Conservation (phyloP, 92 coral and sea anemone genomes). For the Diadumene lineata region DNA sequence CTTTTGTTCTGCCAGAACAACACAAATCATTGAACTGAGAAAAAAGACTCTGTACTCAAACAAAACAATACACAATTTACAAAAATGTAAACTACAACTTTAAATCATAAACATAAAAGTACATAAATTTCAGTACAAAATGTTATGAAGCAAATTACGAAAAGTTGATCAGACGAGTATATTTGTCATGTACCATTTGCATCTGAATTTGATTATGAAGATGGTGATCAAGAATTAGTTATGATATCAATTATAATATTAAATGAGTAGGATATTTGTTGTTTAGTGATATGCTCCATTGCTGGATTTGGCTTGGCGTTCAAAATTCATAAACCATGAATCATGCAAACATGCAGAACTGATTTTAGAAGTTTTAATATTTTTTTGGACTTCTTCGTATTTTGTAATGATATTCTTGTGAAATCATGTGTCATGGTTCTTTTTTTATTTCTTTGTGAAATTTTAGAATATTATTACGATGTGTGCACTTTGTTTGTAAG, state of each 20-base stretch:
- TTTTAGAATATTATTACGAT: too few relatives aligned
- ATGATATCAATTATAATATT: too few relatives aligned
- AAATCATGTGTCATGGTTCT: too few relatives aligned
- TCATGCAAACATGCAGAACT: constrained; percentile 3
- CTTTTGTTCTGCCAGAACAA: neutral
- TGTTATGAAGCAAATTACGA: too few relatives aligned
- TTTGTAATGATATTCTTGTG: neutral
- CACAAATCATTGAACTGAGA: neutral
- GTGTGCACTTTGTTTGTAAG: too few relatives aligned
- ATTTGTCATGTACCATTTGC: too few relatives aligned
- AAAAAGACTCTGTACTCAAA: neutral
- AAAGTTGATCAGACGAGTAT: too few relatives aligned
- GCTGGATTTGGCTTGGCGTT: constrained; percentile 37
- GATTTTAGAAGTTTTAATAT: neutral
- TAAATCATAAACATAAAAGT: neutral
- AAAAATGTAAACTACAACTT: neutral
- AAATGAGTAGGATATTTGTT: too few relatives aligned
- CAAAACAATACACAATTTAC: neutral
- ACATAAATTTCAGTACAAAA: too few relatives aligned
- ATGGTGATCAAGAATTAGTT: too few relatives aligned
- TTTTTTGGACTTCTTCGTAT: neutral
- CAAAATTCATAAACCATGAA: constrained; percentile 14
- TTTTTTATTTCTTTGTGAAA: too few relatives aligned
- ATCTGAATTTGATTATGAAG: too few relatives aligned
- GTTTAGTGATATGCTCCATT: constrained; percentile 18